A percentile compares a stretch with the other conserved stretches of the same genome.
phyloP scores from a whole-genome alignment of 2,113 vertebrate species.

The Mormyrus iriodes region DNA sequence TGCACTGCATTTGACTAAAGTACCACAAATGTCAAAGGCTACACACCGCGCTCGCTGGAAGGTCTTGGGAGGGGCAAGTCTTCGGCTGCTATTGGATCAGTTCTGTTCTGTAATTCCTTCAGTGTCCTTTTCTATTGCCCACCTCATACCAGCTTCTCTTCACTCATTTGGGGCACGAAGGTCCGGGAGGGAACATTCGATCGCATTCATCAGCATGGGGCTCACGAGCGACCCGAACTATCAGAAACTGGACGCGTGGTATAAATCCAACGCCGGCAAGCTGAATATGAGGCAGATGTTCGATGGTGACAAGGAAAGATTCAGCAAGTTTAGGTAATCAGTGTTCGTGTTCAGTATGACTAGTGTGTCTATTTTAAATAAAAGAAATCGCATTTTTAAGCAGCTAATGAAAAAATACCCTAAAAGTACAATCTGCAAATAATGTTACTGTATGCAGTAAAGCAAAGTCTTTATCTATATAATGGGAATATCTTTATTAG shows the following conservation, averaged over 20 bases:
- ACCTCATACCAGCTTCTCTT: conserved; percentile 31
- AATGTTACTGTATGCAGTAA: not conserved
- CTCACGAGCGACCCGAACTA: conserved; percentile 73
- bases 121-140: not conserved
- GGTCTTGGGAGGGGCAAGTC: not conserved
- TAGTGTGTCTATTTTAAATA: not conserved
- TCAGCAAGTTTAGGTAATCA: conserved; percentile 76
- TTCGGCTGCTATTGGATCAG: not conserved
- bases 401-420: not conserved
- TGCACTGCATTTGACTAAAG: not conserved
- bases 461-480: not conserved
- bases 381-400: not conserved
- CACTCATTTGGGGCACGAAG: conserved; percentile 38
- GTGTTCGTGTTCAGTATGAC: not conserved
- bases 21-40: not conserved
- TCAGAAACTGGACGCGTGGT: conserved; percentile 75
- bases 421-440: not conserved
- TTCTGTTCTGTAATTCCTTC: not conserved
- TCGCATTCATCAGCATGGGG: conserved; percentile 57
- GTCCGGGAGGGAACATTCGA: conserved; percentile 39
- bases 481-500: not conserved
- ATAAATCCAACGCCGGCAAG: conserved; percentile 59
- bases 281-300: conserved; percentile 83
- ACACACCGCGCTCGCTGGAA: not conserved
- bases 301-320: conserved; percentile 72